These are phyloP conservation scores for Tigriopus japonicus DNA, from an alignment of 1,140 invertebrate genomes.

Conservation along the genomic window DNA sequence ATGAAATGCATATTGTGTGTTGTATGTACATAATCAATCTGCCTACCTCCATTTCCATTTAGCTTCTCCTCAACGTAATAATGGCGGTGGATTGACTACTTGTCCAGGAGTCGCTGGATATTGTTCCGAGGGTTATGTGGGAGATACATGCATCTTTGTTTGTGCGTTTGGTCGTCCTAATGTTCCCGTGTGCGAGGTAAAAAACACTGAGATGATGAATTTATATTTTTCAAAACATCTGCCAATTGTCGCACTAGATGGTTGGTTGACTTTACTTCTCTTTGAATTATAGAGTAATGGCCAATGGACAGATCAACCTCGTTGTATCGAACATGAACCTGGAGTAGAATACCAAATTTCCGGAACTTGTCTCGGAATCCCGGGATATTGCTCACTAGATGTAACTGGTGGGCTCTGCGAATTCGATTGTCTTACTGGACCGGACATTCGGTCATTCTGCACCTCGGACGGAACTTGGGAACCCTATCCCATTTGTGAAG, in stretches of 20 bases:
- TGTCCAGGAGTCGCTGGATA: slow-evolving; percentile 6
- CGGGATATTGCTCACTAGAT: slow-evolving; percentile 13
- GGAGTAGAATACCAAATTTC: slow-evolving; percentile 9
- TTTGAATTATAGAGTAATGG: slow-evolving; percentile 4
- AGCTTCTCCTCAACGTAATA: no score
- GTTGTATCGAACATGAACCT: slow-evolving; percentile 14
- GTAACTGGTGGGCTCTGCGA: slow-evolving; percentile 9
- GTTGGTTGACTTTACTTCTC: background rate
- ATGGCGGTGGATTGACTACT: background rate
- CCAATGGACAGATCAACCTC: slow-evolving; percentile 11
- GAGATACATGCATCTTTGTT: slow-evolving; percentile 9
- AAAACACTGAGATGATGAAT: background rate
- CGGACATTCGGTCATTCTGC: slow-evolving; percentile 6
- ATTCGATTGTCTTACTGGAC: slow-evolving; percentile 13
- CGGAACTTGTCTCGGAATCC: slow-evolving; percentile 10
- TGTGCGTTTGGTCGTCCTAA: slow-evolving; percentile 12
- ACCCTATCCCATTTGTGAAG: slow-evolving; percentile 10
- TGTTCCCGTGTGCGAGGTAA: slow-evolving; percentile 12
- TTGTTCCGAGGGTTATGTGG: slow-evolving; percentile 12
- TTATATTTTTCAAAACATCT: background rate
- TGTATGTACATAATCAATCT: no score
- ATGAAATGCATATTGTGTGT: no score
- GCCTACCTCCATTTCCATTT: no score
- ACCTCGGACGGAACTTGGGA: slow-evolving; percentile 15
- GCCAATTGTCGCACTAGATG: background rate